Base-by-base conservation (phyloP, 2,888 invertebrate genomes). In the Eupithecia dodoneata region DNA sequence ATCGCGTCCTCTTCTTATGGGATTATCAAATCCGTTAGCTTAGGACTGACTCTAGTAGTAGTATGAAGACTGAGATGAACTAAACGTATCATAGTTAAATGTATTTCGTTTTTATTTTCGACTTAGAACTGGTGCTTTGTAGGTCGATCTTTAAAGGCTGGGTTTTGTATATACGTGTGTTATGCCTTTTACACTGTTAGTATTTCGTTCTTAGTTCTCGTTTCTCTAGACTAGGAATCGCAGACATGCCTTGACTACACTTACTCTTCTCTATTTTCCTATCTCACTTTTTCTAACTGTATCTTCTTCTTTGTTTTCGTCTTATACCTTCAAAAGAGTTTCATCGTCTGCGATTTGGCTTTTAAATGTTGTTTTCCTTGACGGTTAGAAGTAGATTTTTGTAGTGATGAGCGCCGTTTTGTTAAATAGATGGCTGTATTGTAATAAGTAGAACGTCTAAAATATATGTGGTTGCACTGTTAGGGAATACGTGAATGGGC, bases 1-100 rank as follows among this genome's bases (percentile, higher is more conserved):
- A 93, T 93, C 92, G 94, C 94, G 95, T 95, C 94, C 94, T 94
- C 89, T 92, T 94, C 94, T 94, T 94, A 94, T 94, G 93, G 92
- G 93, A 92, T 94, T 92, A 89, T 90, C 87, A 89, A 91, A 93
- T 94, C 94, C 92, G 89, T 91, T 95, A 95, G 94, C 91, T 89
- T 95, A 95, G 94, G 93, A 92, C 93, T 94, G 88, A 94, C 87
- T 93, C 88, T 95, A 95, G 95, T 86, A 90, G 95, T 95, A 95
- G 95, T 89, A 88, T 93, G 91, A 95, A 95, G 95, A 95, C 95
- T 95, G 95, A 94, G 88, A 93, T 87, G 92, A 91, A 93, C 92
- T 93, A 91, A 92, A 94, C 94, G 93, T 95, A 94, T 94, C 93
- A 93, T 94, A 83, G 81, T 86, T 87, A 91, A 91, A 90, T 91